A percentile compares a stretch with the other conserved stretches of the same genome.
phyloP scores from a whole-genome alignment of 2,797 vertebrate species.

The Morelia viridis region DNA sequence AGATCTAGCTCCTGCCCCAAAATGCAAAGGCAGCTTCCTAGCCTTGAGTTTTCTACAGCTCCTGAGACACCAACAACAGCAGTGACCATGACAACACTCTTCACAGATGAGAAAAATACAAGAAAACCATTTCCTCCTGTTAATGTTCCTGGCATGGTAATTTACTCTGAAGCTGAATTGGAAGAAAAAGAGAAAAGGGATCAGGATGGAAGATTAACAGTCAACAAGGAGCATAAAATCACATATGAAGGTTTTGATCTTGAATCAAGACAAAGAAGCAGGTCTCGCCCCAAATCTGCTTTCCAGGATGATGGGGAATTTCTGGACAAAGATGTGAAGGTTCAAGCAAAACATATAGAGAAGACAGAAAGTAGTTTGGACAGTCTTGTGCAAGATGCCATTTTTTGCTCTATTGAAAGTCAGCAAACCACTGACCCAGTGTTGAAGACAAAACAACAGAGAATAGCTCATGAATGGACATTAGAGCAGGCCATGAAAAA shows the following conservation, averaged over 20 bases:
- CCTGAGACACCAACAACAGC: not conserved
- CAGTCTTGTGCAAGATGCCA: not conserved
- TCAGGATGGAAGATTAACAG: not conserved
- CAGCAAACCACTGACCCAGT: not conserved
- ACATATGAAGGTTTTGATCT: not conserved
- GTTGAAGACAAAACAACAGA: not conserved
- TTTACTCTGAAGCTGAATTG: not conserved
- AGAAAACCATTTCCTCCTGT: not conserved
- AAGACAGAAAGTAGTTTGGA: not conserved
- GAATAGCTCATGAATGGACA: not conserved
- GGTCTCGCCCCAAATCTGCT: not conserved
- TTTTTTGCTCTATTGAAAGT: not conserved
- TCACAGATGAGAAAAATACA: not conserved
- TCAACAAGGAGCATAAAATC: not conserved
- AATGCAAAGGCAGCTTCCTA: not conserved
- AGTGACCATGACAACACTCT: not conserved
- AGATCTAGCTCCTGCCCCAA: not conserved
- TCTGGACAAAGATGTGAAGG: not conserved
- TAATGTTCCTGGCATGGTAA: conserved; percentile 21
- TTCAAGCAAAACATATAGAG: not conserved
- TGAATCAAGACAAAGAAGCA: conserved; percentile 4
- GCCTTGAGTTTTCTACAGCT: not conserved
- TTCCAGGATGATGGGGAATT: not conserved
- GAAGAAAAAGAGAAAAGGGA: not conserved
- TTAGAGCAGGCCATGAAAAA: conserved; percentile 17